These are phyloP conservation scores for Lacanobia oleracea DNA, from an alignment of 2,888 invertebrate genomes.

Conservation along the genomic window DNA sequence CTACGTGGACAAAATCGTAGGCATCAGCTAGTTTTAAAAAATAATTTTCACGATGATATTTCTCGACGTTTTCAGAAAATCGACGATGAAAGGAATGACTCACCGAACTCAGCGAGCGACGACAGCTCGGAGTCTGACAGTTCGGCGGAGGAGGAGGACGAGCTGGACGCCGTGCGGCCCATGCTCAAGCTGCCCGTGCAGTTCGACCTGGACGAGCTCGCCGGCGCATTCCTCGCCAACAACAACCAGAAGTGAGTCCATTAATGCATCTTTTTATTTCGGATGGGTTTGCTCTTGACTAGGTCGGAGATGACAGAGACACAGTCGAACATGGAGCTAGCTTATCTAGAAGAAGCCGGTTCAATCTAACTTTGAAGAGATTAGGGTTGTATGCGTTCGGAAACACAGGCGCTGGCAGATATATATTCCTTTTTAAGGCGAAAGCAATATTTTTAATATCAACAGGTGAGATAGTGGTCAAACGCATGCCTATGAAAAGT, in stretches of 20 bases:
- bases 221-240: slow-evolving; percentile 93
- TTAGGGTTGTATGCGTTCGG: no score
- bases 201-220: slow-evolving; percentile 95
- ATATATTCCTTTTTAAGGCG: no score
- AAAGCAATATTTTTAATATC: no score
- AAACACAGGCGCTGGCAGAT: no score
- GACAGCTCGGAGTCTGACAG: slow-evolving; percentile 91
- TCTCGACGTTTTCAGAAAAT: slow-evolving; percentile 82
- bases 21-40: background rate
- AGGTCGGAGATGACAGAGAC: no score
- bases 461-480: no score
- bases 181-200: slow-evolving; percentile 94
- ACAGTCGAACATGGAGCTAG: no score
- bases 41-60: slow-evolving; percentile 3
- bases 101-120: slow-evolving; percentile 80
- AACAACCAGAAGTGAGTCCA: slow-evolving; percentile 92
- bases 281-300: no score
- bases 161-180: slow-evolving; percentile 90
- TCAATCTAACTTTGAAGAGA: no score
- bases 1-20: no score
- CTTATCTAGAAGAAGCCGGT: no score
- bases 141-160: slow-evolving; percentile 91
- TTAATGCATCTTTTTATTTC: background rate
- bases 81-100: slow-evolving; percentile 82
- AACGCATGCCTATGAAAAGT: no score